phyloP scores from a whole-genome alignment of 2,113 vertebrate species.

The Gnathonemus longibarbis region DNA sequence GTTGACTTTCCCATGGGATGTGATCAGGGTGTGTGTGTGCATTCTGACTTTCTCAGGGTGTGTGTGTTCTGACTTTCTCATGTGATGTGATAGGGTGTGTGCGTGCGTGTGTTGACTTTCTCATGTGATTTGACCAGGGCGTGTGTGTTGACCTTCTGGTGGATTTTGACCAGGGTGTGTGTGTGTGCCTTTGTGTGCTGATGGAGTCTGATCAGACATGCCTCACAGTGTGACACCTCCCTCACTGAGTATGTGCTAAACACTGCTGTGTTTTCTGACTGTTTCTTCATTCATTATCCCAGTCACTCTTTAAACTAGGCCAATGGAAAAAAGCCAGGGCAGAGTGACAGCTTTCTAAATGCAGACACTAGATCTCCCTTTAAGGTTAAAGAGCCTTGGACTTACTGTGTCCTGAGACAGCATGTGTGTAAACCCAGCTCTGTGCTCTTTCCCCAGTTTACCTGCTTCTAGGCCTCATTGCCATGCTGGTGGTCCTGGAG shows the following conservation, averaged over 20 bases:
- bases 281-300: background rate
- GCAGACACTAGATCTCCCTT: background rate
- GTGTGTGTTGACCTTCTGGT: background rate
- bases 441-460: conserved; percentile 62
- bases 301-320: background rate
- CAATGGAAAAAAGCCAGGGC: background rate
- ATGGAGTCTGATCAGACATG: background rate
- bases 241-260: background rate
- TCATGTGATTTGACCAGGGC: background rate
- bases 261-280: background rate
- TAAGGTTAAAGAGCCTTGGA: background rate
- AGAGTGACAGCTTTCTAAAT: background rate
- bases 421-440: background rate
- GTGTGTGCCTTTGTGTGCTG: background rate
- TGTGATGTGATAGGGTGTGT: background rate
- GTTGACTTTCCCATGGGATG: background rate
- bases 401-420: background rate
- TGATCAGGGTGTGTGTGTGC: background rate
- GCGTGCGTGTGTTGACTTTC: background rate
- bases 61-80: background rate
- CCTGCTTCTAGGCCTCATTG: conserved; percentile 79
- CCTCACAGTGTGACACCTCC: background rate
- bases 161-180: background rate
- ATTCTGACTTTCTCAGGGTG: background rate
- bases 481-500: conserved; percentile 85